A percentile compares a stretch with the other conserved stretches of the same genome.
phyloP scores from a whole-genome alignment of 1,140 invertebrate species.

The Gonioctena quinquepunctata region DNA sequence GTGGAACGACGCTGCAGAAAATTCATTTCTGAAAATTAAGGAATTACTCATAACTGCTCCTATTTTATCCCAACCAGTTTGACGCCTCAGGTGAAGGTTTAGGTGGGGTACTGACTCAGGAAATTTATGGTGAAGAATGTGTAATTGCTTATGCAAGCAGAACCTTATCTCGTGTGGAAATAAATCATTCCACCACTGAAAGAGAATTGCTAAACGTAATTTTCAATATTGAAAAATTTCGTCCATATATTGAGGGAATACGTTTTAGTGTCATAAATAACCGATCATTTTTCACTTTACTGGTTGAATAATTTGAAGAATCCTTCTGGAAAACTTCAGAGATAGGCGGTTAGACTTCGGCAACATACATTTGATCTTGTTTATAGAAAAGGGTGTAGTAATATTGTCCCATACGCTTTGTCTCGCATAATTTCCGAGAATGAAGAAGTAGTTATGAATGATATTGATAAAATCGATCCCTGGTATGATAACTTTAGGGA shows the following conservation, averaged over 20 bases:
- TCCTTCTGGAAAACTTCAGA: conserved; percentile 1
- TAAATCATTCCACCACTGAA: conserved; percentile 56
- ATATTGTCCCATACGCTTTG: conserved; percentile 19
- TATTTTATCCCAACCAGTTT: conserved; percentile 22
- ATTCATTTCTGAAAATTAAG: neutral
- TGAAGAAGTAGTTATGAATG: conserved; percentile 23
- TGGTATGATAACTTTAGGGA: neutral
- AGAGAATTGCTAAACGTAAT: conserved; percentile 58
- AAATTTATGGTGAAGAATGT: conserved; percentile 26
- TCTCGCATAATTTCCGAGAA: conserved; percentile 11
- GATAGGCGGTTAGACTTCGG: conserved; percentile 8
- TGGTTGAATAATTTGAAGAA: conserved; percentile 21
- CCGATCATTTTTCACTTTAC: neutral
- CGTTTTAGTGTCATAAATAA: conserved; percentile 40
- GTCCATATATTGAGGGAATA: conserved; percentile 53
- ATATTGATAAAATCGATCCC: neutral
- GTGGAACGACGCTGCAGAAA: neutral
- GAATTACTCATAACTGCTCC: neutral
- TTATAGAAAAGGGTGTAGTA: neutral
- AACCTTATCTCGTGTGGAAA: conserved; percentile 48
- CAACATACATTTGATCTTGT: conserved; percentile 6
- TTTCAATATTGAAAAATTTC: conserved; percentile 53
- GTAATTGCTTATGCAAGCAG: conserved; percentile 45
- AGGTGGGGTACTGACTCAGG: conserved; percentile 27
- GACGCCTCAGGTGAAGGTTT: conserved; percentile 39